Base-by-base conservation (phyloP, 2,113 vertebrate species). In the Mobula birostris region DNA sequence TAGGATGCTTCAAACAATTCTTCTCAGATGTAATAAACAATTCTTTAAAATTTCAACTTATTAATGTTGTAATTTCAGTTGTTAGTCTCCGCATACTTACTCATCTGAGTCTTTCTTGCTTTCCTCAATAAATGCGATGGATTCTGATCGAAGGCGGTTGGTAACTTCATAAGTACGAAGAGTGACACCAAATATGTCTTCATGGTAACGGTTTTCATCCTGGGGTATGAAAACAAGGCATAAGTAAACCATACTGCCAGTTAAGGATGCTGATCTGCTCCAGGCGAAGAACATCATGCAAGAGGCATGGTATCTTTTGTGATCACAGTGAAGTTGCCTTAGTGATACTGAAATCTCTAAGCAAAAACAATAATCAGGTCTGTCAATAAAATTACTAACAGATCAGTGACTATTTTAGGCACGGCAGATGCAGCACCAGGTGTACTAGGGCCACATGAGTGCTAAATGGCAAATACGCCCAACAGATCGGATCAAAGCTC, bases 141-240 rank as follows among this genome's bases (percentile, higher is more conserved):
- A 99, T 96, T 99, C 99, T 0, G 99, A 99, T 94, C 99, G 97
- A 96, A 99, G 98, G 95, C 99, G 97, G 96, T 99, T 99, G 95
- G 99, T 99, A 96, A 99, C 99, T 96, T 99, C 99, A 0, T 99
- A 99, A 0, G 99, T 99, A 40, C 99, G 97, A 95, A 99, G 97
- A 94, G 99, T 99, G 95, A 99, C 98, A 2, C 99, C 99, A 9
- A 99, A 99, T 95, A 99, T 99, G 95, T 99, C 99, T 96, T 99
- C 99, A 0, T 99, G 99, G 96, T 99, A 99, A 90, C 98, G 98
- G 95, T 98, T 98, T 96, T 99, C 98, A 95, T 99, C 99, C 99
- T 99, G 95, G 58, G 66, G 40, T 29, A 78, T n/a, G n/a, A 36
- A 94, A 88, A 88, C 11, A 29, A 76, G 24, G 27, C 36, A 93